Conservation (phyloP, 2,888 invertebrate species). For the Orgyia antiqua region DNA sequence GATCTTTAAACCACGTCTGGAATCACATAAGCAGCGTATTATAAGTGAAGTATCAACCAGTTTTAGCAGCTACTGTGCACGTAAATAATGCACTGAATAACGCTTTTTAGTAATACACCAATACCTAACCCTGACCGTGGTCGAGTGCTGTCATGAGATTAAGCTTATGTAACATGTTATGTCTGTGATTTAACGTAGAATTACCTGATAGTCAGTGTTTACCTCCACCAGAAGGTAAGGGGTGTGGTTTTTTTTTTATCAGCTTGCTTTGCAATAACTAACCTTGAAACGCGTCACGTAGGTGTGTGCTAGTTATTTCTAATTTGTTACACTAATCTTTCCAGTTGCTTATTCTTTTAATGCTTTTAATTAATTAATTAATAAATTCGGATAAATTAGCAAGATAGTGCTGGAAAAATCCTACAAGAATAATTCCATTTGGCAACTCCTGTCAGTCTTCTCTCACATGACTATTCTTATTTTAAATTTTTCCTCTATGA, state of each 20-base stretch:
- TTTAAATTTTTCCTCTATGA: no score
- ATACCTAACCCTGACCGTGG: slow-evolving; percentile 38
- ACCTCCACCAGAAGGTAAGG: slow-evolving; percentile 62
- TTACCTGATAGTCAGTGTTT: slow-evolving; percentile 56
- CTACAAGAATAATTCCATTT: no score
- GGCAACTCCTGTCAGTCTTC: no score
- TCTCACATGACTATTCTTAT: no score
- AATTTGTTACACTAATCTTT: no score
- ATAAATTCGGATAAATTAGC: no score
- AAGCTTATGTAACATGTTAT: slow-evolving; percentile 70
- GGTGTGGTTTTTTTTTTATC: slow-evolving; percentile 33
- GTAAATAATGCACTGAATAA: slow-evolving; percentile 54
- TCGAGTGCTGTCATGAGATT: slow-evolving; percentile 60
- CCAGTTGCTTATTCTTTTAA: no score
- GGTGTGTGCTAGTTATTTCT: slow-evolving; percentile 28
- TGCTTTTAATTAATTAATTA: no score
- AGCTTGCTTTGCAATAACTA: slow-evolving; percentile 26
- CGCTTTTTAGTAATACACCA: slow-evolving; percentile 43
- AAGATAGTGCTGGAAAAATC: no score
- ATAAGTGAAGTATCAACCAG: slow-evolving; percentile 65
- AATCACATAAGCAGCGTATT: slow-evolving; percentile 50
- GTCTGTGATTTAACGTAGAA: slow-evolving; percentile 54
- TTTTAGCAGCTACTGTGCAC: slow-evolving; percentile 39
- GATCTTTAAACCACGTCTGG: slow-evolving; percentile 56
- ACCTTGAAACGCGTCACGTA: slow-evolving; percentile 49